Conservation (phyloP, 2,888 invertebrate genomes). For the Sericinus montela region DNA sequence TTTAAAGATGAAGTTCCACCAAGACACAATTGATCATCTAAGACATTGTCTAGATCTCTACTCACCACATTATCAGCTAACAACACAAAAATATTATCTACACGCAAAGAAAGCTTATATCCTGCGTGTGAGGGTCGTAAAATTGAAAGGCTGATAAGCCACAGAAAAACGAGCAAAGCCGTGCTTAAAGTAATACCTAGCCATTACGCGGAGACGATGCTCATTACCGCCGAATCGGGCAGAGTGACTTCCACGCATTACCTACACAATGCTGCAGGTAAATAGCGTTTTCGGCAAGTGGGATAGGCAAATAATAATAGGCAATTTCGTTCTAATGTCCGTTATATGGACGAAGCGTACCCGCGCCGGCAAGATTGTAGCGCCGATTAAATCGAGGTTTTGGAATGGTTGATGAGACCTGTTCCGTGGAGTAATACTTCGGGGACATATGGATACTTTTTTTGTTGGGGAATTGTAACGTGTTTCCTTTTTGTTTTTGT, state of each 20-base stretch:
- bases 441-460: too few relatives aligned
- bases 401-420: background rate
- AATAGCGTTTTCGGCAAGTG: conserved; percentile 54
- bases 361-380: conserved; percentile 13
- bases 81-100: too few relatives aligned
- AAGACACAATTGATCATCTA: too few relatives aligned
- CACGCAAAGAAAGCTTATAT: too few relatives aligned
- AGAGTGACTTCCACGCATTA: background rate
- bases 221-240: conserved; percentile 1
- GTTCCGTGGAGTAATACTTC: too few relatives aligned
- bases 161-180: background rate
- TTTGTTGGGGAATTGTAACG: too few relatives aligned
- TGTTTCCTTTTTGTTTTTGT: too few relatives aligned
- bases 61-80: too few relatives aligned
- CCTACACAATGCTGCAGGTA: conserved; percentile 40
- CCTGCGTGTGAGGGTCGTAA: background rate
- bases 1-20: too few relatives aligned
- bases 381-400: background rate
- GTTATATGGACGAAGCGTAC: conserved; percentile 33
- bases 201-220: conserved; percentile 1
- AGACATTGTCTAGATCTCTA: too few relatives aligned
- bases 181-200: conserved; percentile 2
- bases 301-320: conserved; percentile 65
- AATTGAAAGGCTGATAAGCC: conserved; percentile 5
- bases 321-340: conserved; percentile 54